Percentiles rank a stretch among this genome's conserved stretches.
phyloP scores from a whole-genome alignment of 2,888 invertebrate species.

The Catocala sponsa region DNA sequence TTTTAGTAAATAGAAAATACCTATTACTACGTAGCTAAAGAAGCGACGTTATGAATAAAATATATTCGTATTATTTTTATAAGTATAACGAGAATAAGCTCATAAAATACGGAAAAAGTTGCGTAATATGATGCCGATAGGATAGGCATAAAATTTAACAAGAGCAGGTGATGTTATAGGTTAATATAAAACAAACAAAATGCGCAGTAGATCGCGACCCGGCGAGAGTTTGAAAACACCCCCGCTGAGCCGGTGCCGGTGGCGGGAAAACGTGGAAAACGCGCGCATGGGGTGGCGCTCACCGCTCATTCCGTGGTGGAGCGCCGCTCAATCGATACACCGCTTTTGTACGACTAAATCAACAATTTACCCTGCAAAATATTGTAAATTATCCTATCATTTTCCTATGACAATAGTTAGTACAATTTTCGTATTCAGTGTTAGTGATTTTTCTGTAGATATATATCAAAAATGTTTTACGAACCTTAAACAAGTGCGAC shows the following conservation, averaged over 20 bases:
- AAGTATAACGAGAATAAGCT: neutral
- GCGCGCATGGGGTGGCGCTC: slow-evolving; percentile 73
- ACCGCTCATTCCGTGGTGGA: slow-evolving; percentile 75
- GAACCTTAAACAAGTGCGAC: slow-evolving; percentile 67
- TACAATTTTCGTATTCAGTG: slow-evolving; percentile 24
- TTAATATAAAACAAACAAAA: slow-evolving; percentile 57
- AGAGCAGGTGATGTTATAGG: slow-evolving; percentile 40
- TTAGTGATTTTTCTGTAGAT: slow-evolving; percentile 36
- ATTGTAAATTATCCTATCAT: slow-evolving; percentile 39
- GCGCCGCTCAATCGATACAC: slow-evolving; percentile 82
- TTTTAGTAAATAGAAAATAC: too few relatives aligned
- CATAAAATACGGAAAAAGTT: slow-evolving; percentile 12
- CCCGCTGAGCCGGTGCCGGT: slow-evolving; percentile 45
- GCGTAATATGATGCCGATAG: slow-evolving; percentile 14
- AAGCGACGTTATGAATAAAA: neutral
- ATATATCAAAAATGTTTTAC: slow-evolving; percentile 36
- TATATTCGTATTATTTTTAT: neutral
- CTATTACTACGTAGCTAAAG: neutral
- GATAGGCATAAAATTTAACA: slow-evolving; percentile 34
- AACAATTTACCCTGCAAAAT: slow-evolving; percentile 47
- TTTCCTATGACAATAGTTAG: slow-evolving; percentile 31
- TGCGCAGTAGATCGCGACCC: slow-evolving; percentile 55
- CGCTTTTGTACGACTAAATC: slow-evolving; percentile 59
- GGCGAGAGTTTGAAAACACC: slow-evolving; percentile 56
- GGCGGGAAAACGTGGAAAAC: slow-evolving; percentile 84